phyloP scores from a whole-genome alignment of 1,140 invertebrate genomes.

The Saccostrea cuccullata region DNA sequence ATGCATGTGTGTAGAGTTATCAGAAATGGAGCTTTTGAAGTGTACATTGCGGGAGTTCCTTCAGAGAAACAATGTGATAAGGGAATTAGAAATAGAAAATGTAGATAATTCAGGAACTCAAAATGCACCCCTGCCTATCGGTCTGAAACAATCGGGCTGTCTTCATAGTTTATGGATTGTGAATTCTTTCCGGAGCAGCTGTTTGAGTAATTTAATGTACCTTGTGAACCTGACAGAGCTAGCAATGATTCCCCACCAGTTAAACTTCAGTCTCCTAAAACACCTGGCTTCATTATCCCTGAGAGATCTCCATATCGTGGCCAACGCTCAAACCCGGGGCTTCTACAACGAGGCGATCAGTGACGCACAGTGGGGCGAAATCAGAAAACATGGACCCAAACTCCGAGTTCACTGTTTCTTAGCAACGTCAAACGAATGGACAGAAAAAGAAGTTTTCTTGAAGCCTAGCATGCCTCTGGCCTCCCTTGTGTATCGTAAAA shows the following conservation, averaged over 20 bases:
- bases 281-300: conserved; percentile 50
- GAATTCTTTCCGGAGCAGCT: conserved; percentile 48
- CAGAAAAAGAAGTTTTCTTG: conserved; percentile 45
- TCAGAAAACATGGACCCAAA: conserved; percentile 40
- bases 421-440: conserved; percentile 41
- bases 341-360: conserved; percentile 52
- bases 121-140: conserved; percentile 44
- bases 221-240: conserved; percentile 47
- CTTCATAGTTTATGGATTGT: conserved; percentile 50
- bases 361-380: conserved; percentile 47
- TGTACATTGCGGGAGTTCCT: conserved; percentile 10
- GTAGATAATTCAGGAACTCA: neutral
- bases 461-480: conserved; percentile 48
- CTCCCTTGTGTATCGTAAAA: conserved; percentile 50
- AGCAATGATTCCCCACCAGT: conserved; percentile 50
- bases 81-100: conserved; percentile 31
- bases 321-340: conserved; percentile 43
- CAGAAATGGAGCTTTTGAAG: conserved; percentile 18
- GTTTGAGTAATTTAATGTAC: conserved; percentile 52
- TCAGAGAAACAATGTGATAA: conserved; percentile 22
- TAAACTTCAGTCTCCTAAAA: conserved; percentile 50
- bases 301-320: conserved; percentile 34
- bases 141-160: conserved; percentile 10
- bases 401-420: conserved; percentile 52
- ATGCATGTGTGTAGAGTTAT: conserved; percentile 28